phyloP scores from a whole-genome alignment of 2,113 vertebrate genomes.

The Parus major region DNA sequence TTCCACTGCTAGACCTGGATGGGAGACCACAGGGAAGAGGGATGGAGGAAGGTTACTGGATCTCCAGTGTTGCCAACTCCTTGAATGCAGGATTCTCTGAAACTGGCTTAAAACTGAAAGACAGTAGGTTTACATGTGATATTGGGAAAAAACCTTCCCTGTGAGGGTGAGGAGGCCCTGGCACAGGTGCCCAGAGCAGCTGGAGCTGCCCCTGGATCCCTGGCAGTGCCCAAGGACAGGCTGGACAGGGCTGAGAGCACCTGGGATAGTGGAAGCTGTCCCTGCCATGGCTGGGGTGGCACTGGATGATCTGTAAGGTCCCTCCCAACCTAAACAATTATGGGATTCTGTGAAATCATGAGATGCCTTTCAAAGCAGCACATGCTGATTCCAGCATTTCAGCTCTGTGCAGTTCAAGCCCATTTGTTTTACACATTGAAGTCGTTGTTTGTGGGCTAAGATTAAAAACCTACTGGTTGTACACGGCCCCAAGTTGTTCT shows the following conservation, averaged over 20 bases:
- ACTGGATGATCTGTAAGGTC: fast-evolving
- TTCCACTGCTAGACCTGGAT: not conserved
- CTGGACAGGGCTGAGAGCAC: not conserved
- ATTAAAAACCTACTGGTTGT: not conserved
- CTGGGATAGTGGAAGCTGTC: not conserved
- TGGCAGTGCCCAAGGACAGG: not conserved
- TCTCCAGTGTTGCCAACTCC: not conserved
- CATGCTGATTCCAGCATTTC: not conserved
- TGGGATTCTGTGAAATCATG: not conserved
- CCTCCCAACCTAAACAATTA: fast-evolving
- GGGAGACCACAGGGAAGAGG: not conserved
- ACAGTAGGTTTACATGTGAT: not conserved
- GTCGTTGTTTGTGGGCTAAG: not conserved
- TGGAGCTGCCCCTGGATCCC: not conserved
- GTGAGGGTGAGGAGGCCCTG: fast-evolving
- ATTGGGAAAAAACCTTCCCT: not conserved
- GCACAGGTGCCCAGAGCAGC: not conserved
- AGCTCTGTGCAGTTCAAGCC: not conserved
- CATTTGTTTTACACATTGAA: not conserved
- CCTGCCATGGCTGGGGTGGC: not conserved
- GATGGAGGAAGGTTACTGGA: not conserved
- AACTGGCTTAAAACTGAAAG: not conserved
- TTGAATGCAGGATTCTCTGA: not conserved
- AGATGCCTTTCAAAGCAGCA: not conserved
- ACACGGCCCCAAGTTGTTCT: not conserved